phyloP scores from a whole-genome alignment of 2,113 vertebrate genomes.

The Panthera uncia region DNA sequence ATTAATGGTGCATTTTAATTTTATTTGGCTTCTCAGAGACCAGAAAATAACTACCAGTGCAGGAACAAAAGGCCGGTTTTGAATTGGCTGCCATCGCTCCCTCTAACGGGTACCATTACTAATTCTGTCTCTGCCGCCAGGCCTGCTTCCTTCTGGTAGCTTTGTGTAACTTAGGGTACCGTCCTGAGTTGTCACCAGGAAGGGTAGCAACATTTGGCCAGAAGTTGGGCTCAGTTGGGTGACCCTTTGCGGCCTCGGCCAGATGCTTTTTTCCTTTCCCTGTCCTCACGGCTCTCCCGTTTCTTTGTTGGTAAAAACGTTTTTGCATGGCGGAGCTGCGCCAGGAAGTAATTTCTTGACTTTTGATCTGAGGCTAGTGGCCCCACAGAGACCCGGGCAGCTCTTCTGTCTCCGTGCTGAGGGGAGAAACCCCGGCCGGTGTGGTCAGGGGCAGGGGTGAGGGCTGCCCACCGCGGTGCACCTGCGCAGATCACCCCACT shows the following conservation, averaged over 20 bases:
- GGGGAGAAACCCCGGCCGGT: background rate
- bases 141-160: background rate
- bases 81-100: background rate
- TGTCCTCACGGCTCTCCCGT: background rate
- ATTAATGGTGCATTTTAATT: slow-evolving; percentile 66
- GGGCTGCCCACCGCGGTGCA: rapidly evolving
- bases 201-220: background rate
- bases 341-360: background rate
- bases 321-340: background rate
- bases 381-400: background rate
- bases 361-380: background rate
- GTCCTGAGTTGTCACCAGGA: background rate
- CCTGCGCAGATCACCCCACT: background rate
- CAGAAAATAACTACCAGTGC: slow-evolving; percentile 33
- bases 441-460: background rate
- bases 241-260: background rate
- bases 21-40: slow-evolving; percentile 64
- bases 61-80: background rate
- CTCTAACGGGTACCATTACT: background rate
- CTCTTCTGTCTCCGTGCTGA: background rate
- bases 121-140: background rate
- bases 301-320: background rate
- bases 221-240: background rate
- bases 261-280: background rate
- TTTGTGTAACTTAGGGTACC: background rate